Conservation (phyloP, 2,113 vertebrate species). For the Corythaeola cristata region DNA sequence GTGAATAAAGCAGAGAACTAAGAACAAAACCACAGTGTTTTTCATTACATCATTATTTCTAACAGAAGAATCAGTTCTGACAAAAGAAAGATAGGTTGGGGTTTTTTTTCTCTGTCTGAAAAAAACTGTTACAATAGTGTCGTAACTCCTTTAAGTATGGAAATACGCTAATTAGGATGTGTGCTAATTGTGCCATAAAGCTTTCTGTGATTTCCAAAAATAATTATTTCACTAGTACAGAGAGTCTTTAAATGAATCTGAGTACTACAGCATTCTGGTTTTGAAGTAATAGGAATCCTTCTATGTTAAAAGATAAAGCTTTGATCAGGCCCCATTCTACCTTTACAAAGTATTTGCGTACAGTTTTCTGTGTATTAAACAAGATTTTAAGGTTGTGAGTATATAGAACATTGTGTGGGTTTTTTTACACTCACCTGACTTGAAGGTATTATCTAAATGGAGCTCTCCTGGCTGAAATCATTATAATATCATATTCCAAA, state of each 20-base stretch:
- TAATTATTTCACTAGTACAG: not conserved
- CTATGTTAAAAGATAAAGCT: not conserved
- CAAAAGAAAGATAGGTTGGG: not conserved
- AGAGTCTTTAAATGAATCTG: not conserved
- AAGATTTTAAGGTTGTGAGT: not conserved
- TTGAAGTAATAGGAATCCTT: not conserved
- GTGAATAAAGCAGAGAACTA: not conserved
- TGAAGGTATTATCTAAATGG: not conserved
- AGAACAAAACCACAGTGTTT: not conserved
- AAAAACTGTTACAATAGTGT: not conserved
- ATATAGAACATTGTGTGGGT: not conserved
- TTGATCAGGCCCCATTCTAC: not conserved
- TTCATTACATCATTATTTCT: not conserved
- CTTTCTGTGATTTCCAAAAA: not conserved
- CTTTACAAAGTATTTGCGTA: not conserved
- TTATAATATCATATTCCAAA: not conserved
- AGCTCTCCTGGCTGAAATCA: not conserved
- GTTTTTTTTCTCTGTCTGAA: not conserved
- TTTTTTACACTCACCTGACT: not conserved
- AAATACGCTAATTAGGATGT: not conserved
- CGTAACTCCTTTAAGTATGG: not conserved
- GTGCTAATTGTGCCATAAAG: not conserved
- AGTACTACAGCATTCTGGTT: not conserved
- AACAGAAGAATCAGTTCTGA: not conserved
- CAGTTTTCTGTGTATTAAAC: not conserved